These are phyloP conservation scores for Lysandra coridon DNA, from an alignment of 2,888 invertebrate species.

Conservation along the genomic window DNA sequence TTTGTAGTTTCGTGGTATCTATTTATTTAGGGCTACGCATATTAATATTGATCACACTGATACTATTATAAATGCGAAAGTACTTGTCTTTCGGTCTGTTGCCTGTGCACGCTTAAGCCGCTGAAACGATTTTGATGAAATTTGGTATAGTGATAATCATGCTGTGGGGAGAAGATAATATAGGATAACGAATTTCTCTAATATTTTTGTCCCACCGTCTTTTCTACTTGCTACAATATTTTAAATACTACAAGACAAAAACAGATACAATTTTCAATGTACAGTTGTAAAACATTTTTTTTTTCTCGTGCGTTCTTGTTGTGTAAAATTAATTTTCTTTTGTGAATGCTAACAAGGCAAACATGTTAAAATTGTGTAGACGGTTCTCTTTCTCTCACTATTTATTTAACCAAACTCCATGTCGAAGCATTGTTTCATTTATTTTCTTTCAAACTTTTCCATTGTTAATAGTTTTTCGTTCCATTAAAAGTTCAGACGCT, in stretches of 20 bases:
- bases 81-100: background rate
- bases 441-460: conserved; percentile 46
- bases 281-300: background rate
- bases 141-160: too few species aligned
- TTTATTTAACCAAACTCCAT: conserved; percentile 23
- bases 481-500: conserved; percentile 48
- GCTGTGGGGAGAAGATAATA: too few species aligned
- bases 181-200: too few species aligned
- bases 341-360: conserved; percentile 3
- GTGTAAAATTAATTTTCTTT: background rate
- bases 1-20: too few species aligned
- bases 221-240: too few species aligned
- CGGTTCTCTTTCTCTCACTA: background rate
- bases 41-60: background rate
- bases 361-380: conserved; percentile 19
- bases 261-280: too few species aligned
- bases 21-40: background rate
- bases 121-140: too few species aligned
- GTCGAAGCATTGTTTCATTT: conserved; percentile 29
- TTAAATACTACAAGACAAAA: too few species aligned
- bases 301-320: background rate
- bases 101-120: too few species aligned
- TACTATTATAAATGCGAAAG: background rate
- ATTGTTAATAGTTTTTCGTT: conserved; percentile 52
- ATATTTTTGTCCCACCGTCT: too few species aligned